Conservation (phyloP, 2,113 vertebrate genomes). For the Cranoglanis bouderius region DNA sequence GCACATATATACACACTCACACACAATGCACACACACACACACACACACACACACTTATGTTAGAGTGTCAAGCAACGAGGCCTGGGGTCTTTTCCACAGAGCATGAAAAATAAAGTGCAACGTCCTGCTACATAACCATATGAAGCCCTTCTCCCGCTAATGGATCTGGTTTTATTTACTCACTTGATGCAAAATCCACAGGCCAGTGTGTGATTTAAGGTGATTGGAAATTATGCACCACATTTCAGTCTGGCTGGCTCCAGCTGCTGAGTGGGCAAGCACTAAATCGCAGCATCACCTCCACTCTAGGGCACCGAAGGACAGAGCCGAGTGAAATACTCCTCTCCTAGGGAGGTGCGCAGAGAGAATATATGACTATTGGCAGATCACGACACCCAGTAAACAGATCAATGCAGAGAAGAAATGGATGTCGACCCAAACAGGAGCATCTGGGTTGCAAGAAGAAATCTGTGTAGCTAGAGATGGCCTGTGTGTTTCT, state of each 20-base stretch:
- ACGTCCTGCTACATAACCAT: conserved; percentile 22
- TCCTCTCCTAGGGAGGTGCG: conserved; percentile 25
- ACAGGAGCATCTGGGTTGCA: conserved; percentile 16
- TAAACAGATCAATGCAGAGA: conserved; percentile 42
- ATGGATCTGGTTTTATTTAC: conserved; percentile 39
- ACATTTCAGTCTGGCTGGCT: conserved; percentile 21
- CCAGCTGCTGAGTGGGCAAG: conserved; percentile 48
- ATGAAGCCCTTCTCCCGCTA: conserved; percentile 14
- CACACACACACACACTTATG: neutral
- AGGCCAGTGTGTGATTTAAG: conserved; percentile 44
- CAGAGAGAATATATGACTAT: conserved; percentile 34
- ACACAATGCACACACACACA: conserved; percentile 14
- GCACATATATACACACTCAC: neutral
- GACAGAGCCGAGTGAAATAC: conserved; percentile 41
- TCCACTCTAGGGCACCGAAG: conserved; percentile 26
- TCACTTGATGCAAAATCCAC: conserved; percentile 11
- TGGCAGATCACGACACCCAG: neutral
- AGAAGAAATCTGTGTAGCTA: neutral
- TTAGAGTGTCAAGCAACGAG: neutral
- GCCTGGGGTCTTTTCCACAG: conserved; percentile 15
- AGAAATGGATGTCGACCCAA: conserved; percentile 12
- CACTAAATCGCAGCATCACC: conserved; percentile 49
- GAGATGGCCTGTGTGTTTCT: neutral
- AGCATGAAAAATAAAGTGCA: conserved; percentile 5
- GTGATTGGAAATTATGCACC: conserved; percentile 50